Conservation (phyloP, 2,113 vertebrate species). For the Elaphurus davidianus region DNA sequence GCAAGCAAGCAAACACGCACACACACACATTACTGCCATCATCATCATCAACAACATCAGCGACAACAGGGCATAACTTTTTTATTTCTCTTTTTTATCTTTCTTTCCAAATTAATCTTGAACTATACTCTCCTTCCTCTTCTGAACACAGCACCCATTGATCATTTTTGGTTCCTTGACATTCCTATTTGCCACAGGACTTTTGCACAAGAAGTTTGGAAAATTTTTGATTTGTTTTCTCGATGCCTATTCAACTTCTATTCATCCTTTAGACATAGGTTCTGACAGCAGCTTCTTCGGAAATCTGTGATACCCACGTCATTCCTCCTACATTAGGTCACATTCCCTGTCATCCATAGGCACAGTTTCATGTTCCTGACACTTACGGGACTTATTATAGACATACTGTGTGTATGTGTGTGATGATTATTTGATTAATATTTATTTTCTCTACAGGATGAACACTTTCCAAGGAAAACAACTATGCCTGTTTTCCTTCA, state of each 20-base stretch:
- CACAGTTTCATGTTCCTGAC: neutral
- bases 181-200: neutral
- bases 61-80: neutral
- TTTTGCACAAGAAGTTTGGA: neutral
- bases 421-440: neutral
- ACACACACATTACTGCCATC: neutral
- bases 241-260: neutral
- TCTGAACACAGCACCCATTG: neutral
- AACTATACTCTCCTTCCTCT: neutral
- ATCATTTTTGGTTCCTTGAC: neutral
- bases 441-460: neutral
- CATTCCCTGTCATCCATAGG: neutral
- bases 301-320: neutral
- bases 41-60: accelerated
- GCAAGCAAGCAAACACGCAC: neutral
- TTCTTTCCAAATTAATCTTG: neutral
- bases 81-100: neutral
- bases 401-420: neutral
- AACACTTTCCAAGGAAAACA: neutral
- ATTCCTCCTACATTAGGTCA: neutral
- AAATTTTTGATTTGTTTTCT: neutral
- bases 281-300: neutral
- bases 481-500: neutral
- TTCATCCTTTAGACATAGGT: neutral
- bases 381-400: neutral